Evolutionary conservation across 2,797 vertebrate species (phyloP), one percentile per base, ranked within the genome.

Genomic region (Microtus agrestis): DNA sequence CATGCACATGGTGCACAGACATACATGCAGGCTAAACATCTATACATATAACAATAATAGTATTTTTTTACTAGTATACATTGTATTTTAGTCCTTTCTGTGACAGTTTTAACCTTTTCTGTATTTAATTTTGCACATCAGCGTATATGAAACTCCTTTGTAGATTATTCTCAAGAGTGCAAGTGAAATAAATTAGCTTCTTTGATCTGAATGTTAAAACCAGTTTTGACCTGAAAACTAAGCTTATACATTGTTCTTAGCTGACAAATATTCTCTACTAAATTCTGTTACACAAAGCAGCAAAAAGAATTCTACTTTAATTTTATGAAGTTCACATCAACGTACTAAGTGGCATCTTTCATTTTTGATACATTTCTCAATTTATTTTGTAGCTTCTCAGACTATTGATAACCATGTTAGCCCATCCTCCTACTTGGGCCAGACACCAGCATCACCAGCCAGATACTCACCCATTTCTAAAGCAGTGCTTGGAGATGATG

Each of bases 351-450:
- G 85, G 1, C 13, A 94, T 61, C 0, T 88, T 91, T 93, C 46
- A 10, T n/a, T 95, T 73, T 54, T 90, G 92, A 97, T 65, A 4
- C 73, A 4, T 78, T 76, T 79, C 37, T 95, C 54, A 23, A 80
- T 92, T 98, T 95, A 93, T 85, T 97, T 98, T 17, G 46, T 98
- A 99, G 99, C 99, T 73, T 99, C 99, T 93, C 99, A 99, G 79
- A 99, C 99, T 97, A 97, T 99, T 96, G 99, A 99, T 98, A 99
- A 99, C 98, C 99, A 99, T 98, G 98, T 99, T 98, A 99, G 98
- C 96, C 98, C 99, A 34, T 98, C 99, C 93, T 98, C 97, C 98
- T 99, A 99, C 98, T 81, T 99, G 98, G 98, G 98, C 51, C 99
- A 99, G 97, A 85, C 99, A 3, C 99, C 99, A 8, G 98, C 99